Evolutionary conservation across 2,888 invertebrate genomes (phyloP), one percentile per base, ranked within the genome.

Genomic region (Buathra laborator): DNA sequence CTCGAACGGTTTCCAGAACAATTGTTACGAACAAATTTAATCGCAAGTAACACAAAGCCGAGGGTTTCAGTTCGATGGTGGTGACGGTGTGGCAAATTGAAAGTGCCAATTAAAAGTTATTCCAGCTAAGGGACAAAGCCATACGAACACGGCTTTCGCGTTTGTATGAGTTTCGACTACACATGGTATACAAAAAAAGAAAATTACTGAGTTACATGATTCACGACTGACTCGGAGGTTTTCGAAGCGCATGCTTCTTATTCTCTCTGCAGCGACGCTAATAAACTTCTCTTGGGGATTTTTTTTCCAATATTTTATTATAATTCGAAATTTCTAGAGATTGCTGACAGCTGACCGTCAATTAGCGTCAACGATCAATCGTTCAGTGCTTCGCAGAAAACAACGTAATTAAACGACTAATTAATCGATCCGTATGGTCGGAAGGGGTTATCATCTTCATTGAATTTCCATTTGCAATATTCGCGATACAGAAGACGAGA

Each of bases 101-200:
- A 91, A 88, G 89, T 90, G 86, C 89, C 90, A 91, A 92, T 91
- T 91, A 90, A 91, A 91, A 92, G 90, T 91, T 91, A 86, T 85
- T 86, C 80, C 16, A 68, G 74, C 74, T 78, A 44, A 48, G 56
- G 37, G 51, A 79, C 67, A 32, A 80, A 72, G 62, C 62, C 67
- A 44, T 66, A 68, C 72, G 29, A 72, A 79, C 59, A 67, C 75
- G 70, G 53, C 79, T 53, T 46, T 53, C 51, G 12, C 51, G 3
- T 68, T 24, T 83, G 51, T 44, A 66, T 48, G 62, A 29, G 24
- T 44, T 59, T 44, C 16, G 14, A 5, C 44, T 37, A n/a, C 32
- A 67, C n/a, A 67, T 70, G 74, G 12, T 12, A 19, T 16, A 9
- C 53, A 19, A 19, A 53, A 19, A 19, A 53, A 10, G 19, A 19